Evolutionary conservation across 2,113 vertebrate species (phyloP), one percentile per base, ranked within the genome.

Genomic region (Pygoscelis adeliae): DNA sequence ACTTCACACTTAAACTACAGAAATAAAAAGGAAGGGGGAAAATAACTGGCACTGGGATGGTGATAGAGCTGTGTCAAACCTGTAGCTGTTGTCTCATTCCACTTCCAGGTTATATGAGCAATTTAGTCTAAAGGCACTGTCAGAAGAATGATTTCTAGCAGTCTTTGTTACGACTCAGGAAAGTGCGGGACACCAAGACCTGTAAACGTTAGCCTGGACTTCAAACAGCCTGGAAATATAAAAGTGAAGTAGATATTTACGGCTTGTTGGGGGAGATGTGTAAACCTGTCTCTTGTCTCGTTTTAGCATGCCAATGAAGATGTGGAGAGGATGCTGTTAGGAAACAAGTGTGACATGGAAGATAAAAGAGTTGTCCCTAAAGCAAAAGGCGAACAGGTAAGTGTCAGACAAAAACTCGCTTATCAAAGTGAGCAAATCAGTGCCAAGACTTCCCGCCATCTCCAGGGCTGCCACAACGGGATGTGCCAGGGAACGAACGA

Each of bases 341-440:
- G 99, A 98, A 99, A 99, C 99, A 99, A 99, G 98, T 99, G 99
- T 96, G 99, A 99, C 97, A 99, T 99, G 99, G 99, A 99, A 81
- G 99, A 99, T 94, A 99, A 99, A 98, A 98, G 99, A 98, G 98
- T 99, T 73, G 99, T 99, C 98, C 99, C 98, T 86, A 99, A 99
- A 98, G 98, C 99, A 98, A 99, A 99, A 99, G 99, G 99, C 59
- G 99, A 99, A 97, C 99, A 99, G 99, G 99, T 99, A 95, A 98
- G 98, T 49, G 46, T 13, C 1, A 3, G 25, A 18, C 69, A 22
- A 21, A 30, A 63, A 9, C 65, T 34, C 10, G 29, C 56, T 74
- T 29, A 1, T 30, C 26, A 10, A 4, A 32, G 52, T 8, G 12
- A 53, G 50, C 20, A 8, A 5, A 18, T 32, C 2, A 0, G 9